phyloP scores from a whole-genome alignment of 2,888 invertebrate genomes.

The Mythimna lalbum region DNA sequence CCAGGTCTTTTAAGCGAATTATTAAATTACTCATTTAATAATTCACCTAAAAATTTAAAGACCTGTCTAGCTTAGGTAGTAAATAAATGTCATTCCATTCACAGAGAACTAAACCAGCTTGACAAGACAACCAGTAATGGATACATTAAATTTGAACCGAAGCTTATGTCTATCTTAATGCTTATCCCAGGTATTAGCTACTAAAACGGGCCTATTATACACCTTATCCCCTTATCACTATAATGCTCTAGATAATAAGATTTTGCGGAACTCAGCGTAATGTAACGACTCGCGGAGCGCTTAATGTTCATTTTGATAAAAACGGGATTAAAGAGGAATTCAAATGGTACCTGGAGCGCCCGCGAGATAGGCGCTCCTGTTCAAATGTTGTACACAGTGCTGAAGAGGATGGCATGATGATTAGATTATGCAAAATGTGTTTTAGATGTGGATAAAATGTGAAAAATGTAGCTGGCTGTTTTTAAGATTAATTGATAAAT shows the following conservation, averaged over 20 bases:
- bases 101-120: not conserved
- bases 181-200: constrained; percentile 25
- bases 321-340: constrained; percentile 59
- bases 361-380: constrained; percentile 44
- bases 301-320: constrained; percentile 62
- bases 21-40: no score
- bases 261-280: constrained; percentile 40
- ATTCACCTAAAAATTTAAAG: no score
- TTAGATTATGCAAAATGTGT: not conserved
- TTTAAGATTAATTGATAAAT: no score
- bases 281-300: constrained; percentile 38
- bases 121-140: constrained; percentile 6
- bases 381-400: constrained; percentile 45
- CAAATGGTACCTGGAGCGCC: constrained; percentile 58
- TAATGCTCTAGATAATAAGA: constrained; percentile 45
- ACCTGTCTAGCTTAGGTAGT: not conserved
- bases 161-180: constrained; percentile 24
- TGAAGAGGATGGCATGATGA: not conserved
- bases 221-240: constrained; percentile 42
- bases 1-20: no score
- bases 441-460: no score
- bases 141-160: constrained; percentile 27
- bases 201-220: constrained; percentile 30
- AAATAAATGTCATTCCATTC: constrained; percentile 11
- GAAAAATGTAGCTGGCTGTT: no score